Evolutionary conservation across 2,888 invertebrate genomes (phyloP), one percentile per base, ranked within the genome.

Genomic region (Polymixis lichenea): DNA sequence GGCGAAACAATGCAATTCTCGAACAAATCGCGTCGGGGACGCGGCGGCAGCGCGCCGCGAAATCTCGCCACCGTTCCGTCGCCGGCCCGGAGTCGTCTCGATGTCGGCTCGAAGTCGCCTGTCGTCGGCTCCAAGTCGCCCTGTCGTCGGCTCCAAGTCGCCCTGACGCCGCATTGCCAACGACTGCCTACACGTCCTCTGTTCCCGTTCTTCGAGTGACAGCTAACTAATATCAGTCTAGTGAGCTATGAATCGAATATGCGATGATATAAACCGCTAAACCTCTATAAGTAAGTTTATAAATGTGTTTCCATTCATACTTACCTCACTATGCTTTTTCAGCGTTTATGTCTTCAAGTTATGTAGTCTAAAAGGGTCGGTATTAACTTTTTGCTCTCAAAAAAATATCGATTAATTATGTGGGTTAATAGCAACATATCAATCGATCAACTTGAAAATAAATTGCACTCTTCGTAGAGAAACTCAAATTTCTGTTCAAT

Each of bases 1-100:
- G 90, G 86, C 90, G 91, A 92, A 92, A 95, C 94, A 95, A 95
- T 94, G 94, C 95, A 95, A 95, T 95, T 93, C 93, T 87, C 87
- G 91, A 93, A 94, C 93, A 94, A 95, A 95, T 95, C 91, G 94
- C 90, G 89, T 91, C 90, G 87, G 88, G 89, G 86, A 82, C 84
- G 85, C 82, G 78, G 70, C 69, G 84, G 82, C 71, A 77, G 75
- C 77, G 72, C 77, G 77, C 58, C 74, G 72, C 71, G 64, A 61
- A 64, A 72, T 64, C 66, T 66, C 69, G 72, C 60, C n/a, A 1
- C 19, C 65, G 66, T 60, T 46, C 28, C 82, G 62, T 25, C 46
- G 73, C 53, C 80, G 60, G 15, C 28, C 28, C 74, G 58, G 19
- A 71, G 22, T 51, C 83, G 78, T 55, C 72, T 56, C 79, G 69